Percentiles rank a stretch among this genome's conserved stretches.
These are phyloP conservation scores for Hydrolagus colliei DNA, from an alignment of 2,797 vertebrate genomes.

Conservation along the genomic window DNA sequence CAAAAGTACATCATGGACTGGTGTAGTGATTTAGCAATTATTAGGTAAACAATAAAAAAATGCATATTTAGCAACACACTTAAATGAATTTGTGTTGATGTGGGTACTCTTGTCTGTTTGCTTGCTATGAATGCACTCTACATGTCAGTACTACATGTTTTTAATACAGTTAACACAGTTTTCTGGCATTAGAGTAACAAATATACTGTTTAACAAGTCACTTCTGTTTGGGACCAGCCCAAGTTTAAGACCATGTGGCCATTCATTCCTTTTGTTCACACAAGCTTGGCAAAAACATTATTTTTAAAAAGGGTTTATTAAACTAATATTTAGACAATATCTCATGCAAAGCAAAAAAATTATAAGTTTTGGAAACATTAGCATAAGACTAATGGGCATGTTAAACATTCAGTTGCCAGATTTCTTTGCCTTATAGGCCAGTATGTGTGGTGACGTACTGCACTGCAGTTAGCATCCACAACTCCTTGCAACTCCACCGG, in stretches of 20 bases:
- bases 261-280: constrained; percentile 51
- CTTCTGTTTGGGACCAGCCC: constrained; percentile 78
- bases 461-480: too few relatives aligned
- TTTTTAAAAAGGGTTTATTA: too few relatives aligned
- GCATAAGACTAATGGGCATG: too few relatives aligned
- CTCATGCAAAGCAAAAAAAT: constrained; percentile 46
- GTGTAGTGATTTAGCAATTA: constrained; percentile 51
- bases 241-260: constrained; percentile 61
- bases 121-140: constrained; percentile 39
- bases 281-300: constrained; percentile 49
- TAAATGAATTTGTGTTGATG: constrained; percentile 39
- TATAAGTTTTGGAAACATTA: not conserved
- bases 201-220: constrained; percentile 41
- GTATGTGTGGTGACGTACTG: too few relatives aligned
- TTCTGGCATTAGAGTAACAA: constrained; percentile 46
- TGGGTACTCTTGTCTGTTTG: constrained; percentile 44
- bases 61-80: constrained; percentile 32
- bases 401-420: too few relatives aligned
- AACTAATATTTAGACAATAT: constrained; percentile 44
- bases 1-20: constrained; percentile 40
- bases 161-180: constrained; percentile 38
- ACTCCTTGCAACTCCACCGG: too few relatives aligned
- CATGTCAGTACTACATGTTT: constrained; percentile 28
- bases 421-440: too few relatives aligned
- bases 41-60: constrained; percentile 30